Conservation (phyloP, 2,888 invertebrate species). For the Epistrophe grossulariae region DNA sequence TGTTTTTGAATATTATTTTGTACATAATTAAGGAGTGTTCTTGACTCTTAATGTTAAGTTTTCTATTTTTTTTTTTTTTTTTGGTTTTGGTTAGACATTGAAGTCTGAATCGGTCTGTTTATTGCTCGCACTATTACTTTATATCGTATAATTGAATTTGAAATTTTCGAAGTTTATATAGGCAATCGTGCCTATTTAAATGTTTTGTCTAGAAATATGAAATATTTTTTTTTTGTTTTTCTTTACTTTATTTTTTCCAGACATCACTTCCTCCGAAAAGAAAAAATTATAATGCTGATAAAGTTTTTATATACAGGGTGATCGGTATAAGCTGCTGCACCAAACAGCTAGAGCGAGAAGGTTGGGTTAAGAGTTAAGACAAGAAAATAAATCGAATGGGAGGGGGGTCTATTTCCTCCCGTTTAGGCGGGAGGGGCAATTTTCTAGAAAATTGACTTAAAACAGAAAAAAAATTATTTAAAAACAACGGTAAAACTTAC, state of each 20-base stretch:
- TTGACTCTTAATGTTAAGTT: constrained; percentile 35
- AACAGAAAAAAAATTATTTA: too few relatives aligned
- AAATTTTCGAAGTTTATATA: neutral
- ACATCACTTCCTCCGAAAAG: constrained; percentile 34
- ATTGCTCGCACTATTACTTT: neutral
- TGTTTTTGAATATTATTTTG: constrained; percentile 54
- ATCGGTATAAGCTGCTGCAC: too few relatives aligned
- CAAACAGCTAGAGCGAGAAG: too few relatives aligned
- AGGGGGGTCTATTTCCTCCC: too few relatives aligned
- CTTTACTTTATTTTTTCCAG: neutral
- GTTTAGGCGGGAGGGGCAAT: too few relatives aligned
- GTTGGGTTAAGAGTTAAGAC: too few relatives aligned
- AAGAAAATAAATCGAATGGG: too few relatives aligned
- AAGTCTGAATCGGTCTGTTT: constrained; percentile 12
- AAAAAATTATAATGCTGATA: too few relatives aligned
- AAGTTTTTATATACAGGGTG: too few relatives aligned
- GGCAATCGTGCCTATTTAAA: constrained; percentile 14
- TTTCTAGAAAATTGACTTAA: too few relatives aligned
- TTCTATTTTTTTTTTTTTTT: constrained; percentile 11
- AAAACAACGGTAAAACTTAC: too few relatives aligned
- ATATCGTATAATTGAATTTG: neutral
- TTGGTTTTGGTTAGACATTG: constrained; percentile 31
- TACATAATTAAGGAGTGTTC: constrained; percentile 53
- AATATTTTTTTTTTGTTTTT: neutral
- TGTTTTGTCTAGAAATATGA: neutral